Conservation (phyloP, 2,888 invertebrate species). For the Nemapogon koenigi region DNA sequence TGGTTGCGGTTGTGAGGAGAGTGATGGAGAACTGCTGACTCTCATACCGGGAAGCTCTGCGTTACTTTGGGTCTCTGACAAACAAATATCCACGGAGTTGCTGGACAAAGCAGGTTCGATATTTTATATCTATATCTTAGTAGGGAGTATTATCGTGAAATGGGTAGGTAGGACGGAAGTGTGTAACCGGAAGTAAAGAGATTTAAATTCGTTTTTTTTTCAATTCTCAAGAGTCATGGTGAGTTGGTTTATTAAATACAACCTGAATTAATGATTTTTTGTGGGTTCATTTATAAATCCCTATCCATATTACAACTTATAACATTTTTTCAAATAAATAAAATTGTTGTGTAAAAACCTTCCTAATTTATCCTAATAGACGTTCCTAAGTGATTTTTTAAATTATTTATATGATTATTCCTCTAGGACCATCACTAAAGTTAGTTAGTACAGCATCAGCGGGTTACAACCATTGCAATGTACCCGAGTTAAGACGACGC, state of each 20-base stretch:
- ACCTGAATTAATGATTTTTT: too few species aligned
- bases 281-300: too few species aligned
- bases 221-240: too few species aligned
- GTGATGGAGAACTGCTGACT: conserved; percentile 58
- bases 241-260: too few species aligned
- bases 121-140: too few species aligned
- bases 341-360: neutral
- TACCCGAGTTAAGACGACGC: conserved; percentile 73
- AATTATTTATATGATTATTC: neutral
- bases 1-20: conserved; percentile 34
- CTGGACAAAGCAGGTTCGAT: conserved; percentile 71
- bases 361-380: neutral
- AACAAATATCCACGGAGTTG: conserved; percentile 61
- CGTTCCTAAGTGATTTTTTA: neutral
- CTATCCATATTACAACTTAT: neutral
- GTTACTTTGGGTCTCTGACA: conserved; percentile 58
- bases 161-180: too few species aligned
- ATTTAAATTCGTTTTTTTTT: too few species aligned
- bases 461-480: conserved; percentile 86
- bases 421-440: conserved; percentile 54
- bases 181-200: too few species aligned
- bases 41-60: conserved; percentile 70
- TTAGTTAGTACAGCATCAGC: conserved; percentile 86
- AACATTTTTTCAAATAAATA: neutral
- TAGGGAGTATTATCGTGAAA: too few species aligned